phyloP scores from a whole-genome alignment of 1,140 invertebrate genomes.

The Orchestia grillus region DNA sequence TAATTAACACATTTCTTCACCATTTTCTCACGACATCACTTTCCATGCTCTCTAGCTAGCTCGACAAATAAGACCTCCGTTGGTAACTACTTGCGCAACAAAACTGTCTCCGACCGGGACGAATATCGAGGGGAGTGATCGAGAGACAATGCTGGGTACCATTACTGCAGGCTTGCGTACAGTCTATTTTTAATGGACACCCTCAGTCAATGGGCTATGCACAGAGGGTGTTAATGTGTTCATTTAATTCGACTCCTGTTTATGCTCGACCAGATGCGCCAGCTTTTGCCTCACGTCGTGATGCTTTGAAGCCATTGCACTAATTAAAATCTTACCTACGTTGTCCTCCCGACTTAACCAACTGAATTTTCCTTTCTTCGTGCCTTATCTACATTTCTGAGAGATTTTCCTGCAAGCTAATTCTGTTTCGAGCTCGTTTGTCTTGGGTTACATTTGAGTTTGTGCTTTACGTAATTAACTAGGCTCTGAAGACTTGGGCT shows the following conservation, averaged over 20 bases:
- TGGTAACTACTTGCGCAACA: background rate
- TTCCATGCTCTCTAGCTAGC: background rate
- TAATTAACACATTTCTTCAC: background rate
- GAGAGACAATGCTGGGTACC: background rate
- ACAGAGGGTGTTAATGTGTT: background rate
- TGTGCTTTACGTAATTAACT: too few relatives aligned
- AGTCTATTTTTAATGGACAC: background rate
- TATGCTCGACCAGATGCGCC: too few relatives aligned
- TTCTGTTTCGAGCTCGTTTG: too few relatives aligned
- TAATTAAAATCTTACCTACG: too few relatives aligned
- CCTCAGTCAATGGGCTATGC: background rate
- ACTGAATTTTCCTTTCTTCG: too few relatives aligned
- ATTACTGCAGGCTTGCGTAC: background rate
- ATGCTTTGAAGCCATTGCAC: too few relatives aligned
- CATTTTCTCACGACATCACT: background rate
- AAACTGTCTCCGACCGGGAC: background rate
- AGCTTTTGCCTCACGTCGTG: too few relatives aligned
- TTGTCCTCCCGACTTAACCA: too few relatives aligned
- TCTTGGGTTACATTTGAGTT: too few relatives aligned
- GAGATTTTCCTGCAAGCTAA: too few relatives aligned
- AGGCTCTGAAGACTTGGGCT: too few relatives aligned
- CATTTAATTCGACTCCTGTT: background rate
- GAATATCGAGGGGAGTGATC: background rate
- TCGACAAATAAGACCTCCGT: background rate
- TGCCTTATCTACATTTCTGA: too few relatives aligned